A percentile compares a stretch with the other conserved stretches of the same genome.
Conservation (phyloP, 2,888 invertebrate species). For the Scelioninae gen. 2 region DNA sequence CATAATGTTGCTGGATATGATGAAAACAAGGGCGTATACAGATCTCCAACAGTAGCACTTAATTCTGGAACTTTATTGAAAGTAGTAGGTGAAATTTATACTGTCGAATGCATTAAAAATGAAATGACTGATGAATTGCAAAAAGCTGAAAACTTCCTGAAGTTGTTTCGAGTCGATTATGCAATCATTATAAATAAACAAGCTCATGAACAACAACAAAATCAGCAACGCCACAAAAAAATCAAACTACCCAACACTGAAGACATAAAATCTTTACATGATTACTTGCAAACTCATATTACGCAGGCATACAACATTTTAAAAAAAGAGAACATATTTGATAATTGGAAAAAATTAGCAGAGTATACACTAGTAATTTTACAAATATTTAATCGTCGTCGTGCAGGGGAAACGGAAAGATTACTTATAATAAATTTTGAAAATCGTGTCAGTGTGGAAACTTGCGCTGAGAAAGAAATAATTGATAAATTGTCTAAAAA, state of each 20-base stretch:
- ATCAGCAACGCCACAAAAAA: constrained; percentile 6
- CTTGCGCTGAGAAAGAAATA: neutral
- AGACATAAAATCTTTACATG: constrained; percentile 5
- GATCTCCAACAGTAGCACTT: constrained; percentile 6
- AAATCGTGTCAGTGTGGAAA: neutral
- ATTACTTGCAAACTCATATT: constrained; percentile 3
- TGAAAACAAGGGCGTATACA: neutral
- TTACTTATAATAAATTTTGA: neutral
- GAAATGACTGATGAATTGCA: neutral
- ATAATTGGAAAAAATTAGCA: constrained; percentile 11
- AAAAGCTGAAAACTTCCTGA: neutral
- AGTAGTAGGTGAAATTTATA: neutral
- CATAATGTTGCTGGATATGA: neutral
- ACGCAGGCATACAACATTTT: constrained; percentile 23
- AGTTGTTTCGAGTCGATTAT: neutral
- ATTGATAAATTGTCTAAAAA: neutral
- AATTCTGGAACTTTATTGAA: neutral
- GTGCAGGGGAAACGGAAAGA: constrained; percentile 13
- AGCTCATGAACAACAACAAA: constrained; percentile 1
- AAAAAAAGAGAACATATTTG: neutral
- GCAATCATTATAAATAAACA: constrained; percentile 2
- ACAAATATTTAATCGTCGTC: constrained; percentile 9
- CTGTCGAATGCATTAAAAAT: neutral
- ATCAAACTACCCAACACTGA: neutral
- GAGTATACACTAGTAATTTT: constrained; percentile 3